phyloP scores from a whole-genome alignment of 2,113 vertebrate species.

The Gobiocypris rarus region DNA sequence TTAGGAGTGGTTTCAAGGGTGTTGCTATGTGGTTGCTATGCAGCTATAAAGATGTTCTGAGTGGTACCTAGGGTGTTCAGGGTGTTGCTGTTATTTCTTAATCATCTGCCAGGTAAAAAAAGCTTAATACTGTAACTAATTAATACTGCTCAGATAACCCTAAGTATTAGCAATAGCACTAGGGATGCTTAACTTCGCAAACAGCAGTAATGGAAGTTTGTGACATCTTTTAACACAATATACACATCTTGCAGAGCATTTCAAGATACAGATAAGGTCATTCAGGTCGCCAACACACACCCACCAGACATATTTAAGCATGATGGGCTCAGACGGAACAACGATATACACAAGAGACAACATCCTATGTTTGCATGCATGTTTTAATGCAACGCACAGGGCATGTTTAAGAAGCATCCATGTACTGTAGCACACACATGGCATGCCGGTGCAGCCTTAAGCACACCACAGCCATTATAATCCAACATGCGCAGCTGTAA shows the following conservation, averaged over 20 bases:
- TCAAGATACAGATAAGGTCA: conserved; percentile 4
- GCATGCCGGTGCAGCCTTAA: conserved; percentile 34
- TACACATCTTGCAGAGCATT: not conserved
- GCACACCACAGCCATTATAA: conserved; percentile 36
- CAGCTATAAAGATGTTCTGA: not conserved
- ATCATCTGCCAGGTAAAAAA: not conserved
- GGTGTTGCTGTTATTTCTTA: not conserved
- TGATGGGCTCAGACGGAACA: conserved; percentile 27
- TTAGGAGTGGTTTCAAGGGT: not conserved
- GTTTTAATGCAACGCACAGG: conserved; percentile 10
- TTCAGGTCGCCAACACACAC: conserved; percentile 33
- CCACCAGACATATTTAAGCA: conserved; percentile 27
- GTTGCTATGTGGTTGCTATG: not conserved
- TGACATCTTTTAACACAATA: not conserved
- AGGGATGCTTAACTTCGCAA: not conserved
- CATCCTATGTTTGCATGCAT: conserved; percentile 42
- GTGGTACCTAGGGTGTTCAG: not conserved
- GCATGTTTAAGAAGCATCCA: conserved; percentile 42
- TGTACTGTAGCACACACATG: conserved; percentile 29
- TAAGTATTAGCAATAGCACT: not conserved
- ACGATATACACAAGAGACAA: conserved; percentile 37
- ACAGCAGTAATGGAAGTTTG: not conserved
- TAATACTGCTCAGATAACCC: not conserved
- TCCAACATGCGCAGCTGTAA: conserved; percentile 52
- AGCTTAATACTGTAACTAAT: not conserved